Percentiles rank a stretch among this genome's conserved stretches.
These are phyloP conservation scores for Nanorana parkeri DNA, from an alignment of 2,113 vertebrate species.

Conservation along the genomic window DNA sequence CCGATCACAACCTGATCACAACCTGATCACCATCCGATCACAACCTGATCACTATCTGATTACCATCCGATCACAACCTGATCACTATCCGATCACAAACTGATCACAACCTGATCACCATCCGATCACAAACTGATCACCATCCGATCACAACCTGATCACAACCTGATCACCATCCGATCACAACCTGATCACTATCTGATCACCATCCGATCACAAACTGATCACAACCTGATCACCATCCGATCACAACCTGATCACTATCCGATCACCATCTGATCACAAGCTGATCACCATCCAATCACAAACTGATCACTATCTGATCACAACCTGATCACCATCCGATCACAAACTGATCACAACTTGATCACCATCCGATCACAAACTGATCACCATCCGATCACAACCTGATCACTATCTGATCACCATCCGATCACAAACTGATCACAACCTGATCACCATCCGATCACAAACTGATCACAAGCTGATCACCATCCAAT, in stretches of 20 bases:
- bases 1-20: too few relatives aligned
- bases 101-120: neutral
- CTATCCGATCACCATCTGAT: too few relatives aligned
- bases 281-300: neutral
- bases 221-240: neutral
- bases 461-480: too few relatives aligned
- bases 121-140: neutral
- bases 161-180: neutral
- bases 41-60: neutral
- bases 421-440: too few relatives aligned
- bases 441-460: neutral
- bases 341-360: too few relatives aligned
- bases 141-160: too few relatives aligned
- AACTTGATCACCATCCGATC: neutral
- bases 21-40: neutral
- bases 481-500: neutral
- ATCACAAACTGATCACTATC: neutral
- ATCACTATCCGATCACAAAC: neutral
- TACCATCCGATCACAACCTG: conserved; percentile 7
- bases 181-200: neutral
- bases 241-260: neutral
- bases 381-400: neutral
- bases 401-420: neutral
- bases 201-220: too few relatives aligned
- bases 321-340: neutral